phyloP scores from a whole-genome alignment of 2,113 vertebrate species.

The Xerus inauris region DNA sequence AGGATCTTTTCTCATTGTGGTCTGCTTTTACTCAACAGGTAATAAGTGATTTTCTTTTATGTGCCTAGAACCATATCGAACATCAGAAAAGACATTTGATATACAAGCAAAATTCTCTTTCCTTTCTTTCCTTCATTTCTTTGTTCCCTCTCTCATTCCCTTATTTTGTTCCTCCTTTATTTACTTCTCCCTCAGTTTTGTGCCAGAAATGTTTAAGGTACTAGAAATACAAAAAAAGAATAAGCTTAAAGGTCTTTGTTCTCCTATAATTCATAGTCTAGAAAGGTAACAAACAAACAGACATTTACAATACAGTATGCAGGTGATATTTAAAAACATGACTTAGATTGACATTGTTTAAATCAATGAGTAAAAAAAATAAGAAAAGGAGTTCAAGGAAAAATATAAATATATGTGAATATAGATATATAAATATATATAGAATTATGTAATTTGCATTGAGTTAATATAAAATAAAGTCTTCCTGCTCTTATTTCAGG shows the following conservation, averaged over 20 bases:
- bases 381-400: background rate
- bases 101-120: background rate
- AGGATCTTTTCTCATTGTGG: background rate
- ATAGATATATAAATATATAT: too few species aligned
- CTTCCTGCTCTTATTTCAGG: too few species aligned
- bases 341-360: background rate
- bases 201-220: background rate
- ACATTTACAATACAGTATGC: background rate
- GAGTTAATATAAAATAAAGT: too few species aligned
- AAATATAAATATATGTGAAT: background rate
- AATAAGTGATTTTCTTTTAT: background rate
- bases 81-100: background rate
- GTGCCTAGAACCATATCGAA: background rate
- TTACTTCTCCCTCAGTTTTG: background rate
- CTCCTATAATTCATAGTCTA: background rate
- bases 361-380: background rate
- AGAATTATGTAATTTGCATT: too few species aligned
- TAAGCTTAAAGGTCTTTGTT: background rate
- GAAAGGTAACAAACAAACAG: background rate
- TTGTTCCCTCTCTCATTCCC: background rate
- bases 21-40: background rate
- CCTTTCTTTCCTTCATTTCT: background rate
- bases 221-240: background rate
- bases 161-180: background rate
- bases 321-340: background rate